Conservation (phyloP, 1,140 invertebrate genomes). For the Augochlora pura region DNA sequence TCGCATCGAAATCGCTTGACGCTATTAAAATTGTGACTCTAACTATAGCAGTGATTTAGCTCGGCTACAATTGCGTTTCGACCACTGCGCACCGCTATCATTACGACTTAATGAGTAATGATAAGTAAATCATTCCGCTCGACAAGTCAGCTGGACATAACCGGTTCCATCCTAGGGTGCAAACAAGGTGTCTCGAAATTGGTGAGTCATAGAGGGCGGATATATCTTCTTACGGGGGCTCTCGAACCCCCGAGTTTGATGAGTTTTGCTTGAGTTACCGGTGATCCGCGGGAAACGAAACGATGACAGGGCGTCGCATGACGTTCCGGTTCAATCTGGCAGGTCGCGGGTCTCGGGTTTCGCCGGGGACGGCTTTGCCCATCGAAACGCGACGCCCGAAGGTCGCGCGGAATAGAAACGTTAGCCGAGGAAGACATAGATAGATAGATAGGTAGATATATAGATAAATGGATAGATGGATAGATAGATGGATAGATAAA, state of each 20-base stretch:
- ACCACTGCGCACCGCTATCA: too few species aligned
- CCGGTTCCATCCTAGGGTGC: not conserved
- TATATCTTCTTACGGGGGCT: conserved; percentile 49
- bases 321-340: conserved; percentile 37
- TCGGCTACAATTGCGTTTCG: too few species aligned
- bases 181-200: conserved; percentile 43
- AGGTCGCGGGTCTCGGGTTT: conserved; percentile 33
- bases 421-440: not conserved
- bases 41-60: too few species aligned
- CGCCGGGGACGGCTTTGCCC: not conserved
- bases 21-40: too few species aligned
- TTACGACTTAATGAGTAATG: too few species aligned
- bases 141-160: too few species aligned
- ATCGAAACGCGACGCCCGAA: conserved; percentile 31
- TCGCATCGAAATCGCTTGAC: too few species aligned
- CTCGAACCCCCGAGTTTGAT: conserved; percentile 31
- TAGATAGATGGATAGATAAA: too few species aligned
- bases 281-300: not conserved
- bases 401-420: conserved; percentile 12
- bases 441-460: too few species aligned
- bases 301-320: conserved; percentile 7
- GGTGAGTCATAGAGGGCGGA: conserved; percentile 54
- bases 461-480: too few species aligned
- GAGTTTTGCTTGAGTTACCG: conserved; percentile 45
- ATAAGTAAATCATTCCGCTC: too few species aligned